Conservation (phyloP, 53 echinoderm and acorn worm genomes). For the Holothuria scabra region DNA sequence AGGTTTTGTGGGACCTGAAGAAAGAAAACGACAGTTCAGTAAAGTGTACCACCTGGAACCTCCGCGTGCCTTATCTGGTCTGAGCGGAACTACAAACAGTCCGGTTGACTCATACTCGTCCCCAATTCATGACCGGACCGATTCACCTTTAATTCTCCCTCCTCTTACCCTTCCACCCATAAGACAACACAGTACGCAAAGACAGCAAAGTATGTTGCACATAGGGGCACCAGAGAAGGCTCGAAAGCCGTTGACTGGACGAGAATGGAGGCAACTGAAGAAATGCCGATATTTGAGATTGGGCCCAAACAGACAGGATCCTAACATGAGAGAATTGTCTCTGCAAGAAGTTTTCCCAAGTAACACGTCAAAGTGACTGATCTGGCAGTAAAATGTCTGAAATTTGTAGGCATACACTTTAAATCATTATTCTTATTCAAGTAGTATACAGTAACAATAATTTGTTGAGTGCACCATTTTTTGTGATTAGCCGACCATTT, state of each 20-base stretch:
- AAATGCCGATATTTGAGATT: slow-evolving; percentile 83
- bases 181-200: not conserved
- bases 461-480: too few species aligned
- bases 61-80: not conserved
- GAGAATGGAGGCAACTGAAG: slow-evolving; percentile 87
- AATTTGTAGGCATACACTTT: too few species aligned
- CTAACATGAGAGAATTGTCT: slow-evolving; percentile 25
- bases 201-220: not conserved
- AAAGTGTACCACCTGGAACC: slow-evolving; percentile 80
- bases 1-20: slow-evolving; percentile 61
- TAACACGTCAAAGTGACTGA: not conserved
- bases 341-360: slow-evolving; percentile 37
- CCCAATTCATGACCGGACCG: not conserved
- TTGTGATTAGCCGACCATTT: too few species aligned
- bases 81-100: slow-evolving; percentile 18
- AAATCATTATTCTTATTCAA: too few species aligned
- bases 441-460: too few species aligned
- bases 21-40: slow-evolving; percentile 79
- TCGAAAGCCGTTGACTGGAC: slow-evolving; percentile 56
- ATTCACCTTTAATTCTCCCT: slow-evolving; percentile 58
- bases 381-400: too few species aligned
- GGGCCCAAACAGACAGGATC: slow-evolving; percentile 35
- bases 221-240: slow-evolving; percentile 3
- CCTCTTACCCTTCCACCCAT: slow-evolving; percentile 65
- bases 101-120: slow-evolving; percentile 1